These are phyloP conservation scores for Acanthurus lineatus DNA, from an alignment of 2,797 vertebrate species.

Conservation along the genomic window DNA sequence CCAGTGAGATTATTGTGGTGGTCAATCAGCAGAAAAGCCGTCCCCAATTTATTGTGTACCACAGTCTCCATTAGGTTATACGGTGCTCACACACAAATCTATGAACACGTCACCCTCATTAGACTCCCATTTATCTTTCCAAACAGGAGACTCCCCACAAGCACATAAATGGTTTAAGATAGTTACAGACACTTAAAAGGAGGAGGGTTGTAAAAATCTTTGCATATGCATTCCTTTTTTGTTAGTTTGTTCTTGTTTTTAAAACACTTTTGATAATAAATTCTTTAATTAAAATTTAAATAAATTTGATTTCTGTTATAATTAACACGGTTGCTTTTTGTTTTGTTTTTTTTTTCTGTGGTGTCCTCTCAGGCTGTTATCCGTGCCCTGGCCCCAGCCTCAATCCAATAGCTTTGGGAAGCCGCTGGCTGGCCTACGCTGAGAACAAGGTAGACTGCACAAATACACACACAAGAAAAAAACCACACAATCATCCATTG, in stretches of 20 bases:
- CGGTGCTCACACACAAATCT: slow-evolving; percentile 59
- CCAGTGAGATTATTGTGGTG: slow-evolving; percentile 82
- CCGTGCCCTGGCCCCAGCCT: slow-evolving; percentile 97
- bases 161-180: slow-evolving; percentile 76
- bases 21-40: slow-evolving; percentile 87
- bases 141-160: slow-evolving; percentile 63
- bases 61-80: slow-evolving; percentile 76
- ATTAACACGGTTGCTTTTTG: background rate
- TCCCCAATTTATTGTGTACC: slow-evolving; percentile 82
- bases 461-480: slow-evolving; percentile 16
- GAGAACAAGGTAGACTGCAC: slow-evolving; percentile 94
- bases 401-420: slow-evolving; percentile 96
- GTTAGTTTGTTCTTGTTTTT: background rate
- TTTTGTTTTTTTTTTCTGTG: background rate
- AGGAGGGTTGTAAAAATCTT: background rate
- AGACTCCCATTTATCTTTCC: slow-evolving; percentile 81
- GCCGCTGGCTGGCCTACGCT: slow-evolving; percentile 97
- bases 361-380: slow-evolving; percentile 91
- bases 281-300: slow-evolving; percentile 8
- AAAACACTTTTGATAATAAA: slow-evolving; percentile 4
- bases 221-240: slow-evolving; percentile 6
- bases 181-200: slow-evolving; percentile 44
- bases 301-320: background rate
- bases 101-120: slow-evolving; percentile 71
- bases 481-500: slow-evolving; percentile 31